Evolutionary conservation across 2,797 vertebrate genomes (phyloP).

Genomic region (Melanogrammus aeglefinus): DNA sequence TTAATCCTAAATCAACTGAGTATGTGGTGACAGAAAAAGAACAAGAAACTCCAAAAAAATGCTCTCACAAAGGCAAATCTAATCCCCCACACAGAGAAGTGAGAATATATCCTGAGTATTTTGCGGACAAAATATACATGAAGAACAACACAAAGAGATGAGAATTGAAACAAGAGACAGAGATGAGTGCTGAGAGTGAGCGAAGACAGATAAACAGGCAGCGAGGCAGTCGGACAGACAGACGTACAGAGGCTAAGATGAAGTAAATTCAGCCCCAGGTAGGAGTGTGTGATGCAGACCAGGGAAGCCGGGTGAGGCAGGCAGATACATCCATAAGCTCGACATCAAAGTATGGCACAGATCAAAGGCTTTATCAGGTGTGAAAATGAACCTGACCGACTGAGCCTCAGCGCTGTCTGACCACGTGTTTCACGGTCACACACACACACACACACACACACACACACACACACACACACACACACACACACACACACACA

Average conservation of each 20-base stretch:
- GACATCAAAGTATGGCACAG: constrained; percentile 65
- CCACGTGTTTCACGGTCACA: constrained; percentile 24
- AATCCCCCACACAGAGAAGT: neutral
- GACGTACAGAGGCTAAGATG: constrained; percentile 10
- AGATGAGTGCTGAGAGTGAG: neutral
- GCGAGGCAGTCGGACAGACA: neutral
- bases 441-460: constrained; percentile 6
- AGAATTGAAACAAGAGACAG: neutral
- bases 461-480: constrained; percentile 16
- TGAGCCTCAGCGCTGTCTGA: constrained; percentile 31
- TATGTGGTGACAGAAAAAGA: too few relatives aligned
- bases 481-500: neutral
- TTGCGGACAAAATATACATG: too few relatives aligned
- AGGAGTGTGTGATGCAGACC: constrained; percentile 5
- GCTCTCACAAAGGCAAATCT: neutral
- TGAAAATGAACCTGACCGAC: constrained; percentile 61
- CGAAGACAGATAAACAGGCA: constrained; percentile 1
- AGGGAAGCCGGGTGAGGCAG: constrained; percentile 31
- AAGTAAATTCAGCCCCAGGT: constrained; percentile 33
- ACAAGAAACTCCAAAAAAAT: neutral
- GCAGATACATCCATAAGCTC: constrained; percentile 57
- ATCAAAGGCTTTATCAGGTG: constrained; percentile 69
- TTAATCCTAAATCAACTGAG: neutral
- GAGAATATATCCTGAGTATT: neutral
- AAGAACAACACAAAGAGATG: too few relatives aligned